A percentile compares a stretch with the other conserved stretches of the same genome.
These are phyloP conservation scores for Choreutis nemorana DNA, from an alignment of 2,888 invertebrate genomes.

Conservation along the genomic window DNA sequence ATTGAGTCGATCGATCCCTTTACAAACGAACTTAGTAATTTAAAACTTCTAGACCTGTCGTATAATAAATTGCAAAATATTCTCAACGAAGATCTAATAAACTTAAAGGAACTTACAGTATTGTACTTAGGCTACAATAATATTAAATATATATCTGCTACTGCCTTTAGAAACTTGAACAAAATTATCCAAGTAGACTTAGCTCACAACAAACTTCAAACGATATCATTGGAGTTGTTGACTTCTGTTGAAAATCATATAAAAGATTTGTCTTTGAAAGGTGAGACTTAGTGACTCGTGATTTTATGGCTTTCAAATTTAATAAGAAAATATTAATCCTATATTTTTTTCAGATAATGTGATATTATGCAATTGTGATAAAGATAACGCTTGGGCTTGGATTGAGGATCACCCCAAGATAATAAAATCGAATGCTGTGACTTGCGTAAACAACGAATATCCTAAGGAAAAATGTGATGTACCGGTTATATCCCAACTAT, in stretches of 20 bases:
- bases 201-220: conserved; percentile 82
- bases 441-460: conserved; percentile 46
- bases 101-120: conserved; percentile 80
- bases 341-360: conserved; percentile 77
- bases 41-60: conserved; percentile 83
- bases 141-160: conserved; percentile 80
- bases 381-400: conserved; percentile 94
- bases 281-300: no score
- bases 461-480: conserved; percentile 62
- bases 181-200: conserved; percentile 81
- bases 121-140: conserved; percentile 83
- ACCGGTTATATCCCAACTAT: conserved; percentile 82
- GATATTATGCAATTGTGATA: conserved; percentile 87
- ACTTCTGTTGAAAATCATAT: conserved; percentile 85
- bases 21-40: conserved; percentile 75
- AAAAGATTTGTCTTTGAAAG: conserved; percentile 80
- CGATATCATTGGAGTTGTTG: conserved; percentile 79
- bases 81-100: conserved; percentile 77
- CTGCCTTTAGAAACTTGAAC: conserved; percentile 80
- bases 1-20: conserved; percentile 85
- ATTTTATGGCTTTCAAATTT: no score
- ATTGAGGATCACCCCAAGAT: conserved; percentile 80
- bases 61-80: conserved; percentile 84
- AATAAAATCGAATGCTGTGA: conserved; percentile 36
- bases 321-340: no score